Conservation (phyloP, 2,888 invertebrate species). For the Drosophila paranaensis region DNA sequence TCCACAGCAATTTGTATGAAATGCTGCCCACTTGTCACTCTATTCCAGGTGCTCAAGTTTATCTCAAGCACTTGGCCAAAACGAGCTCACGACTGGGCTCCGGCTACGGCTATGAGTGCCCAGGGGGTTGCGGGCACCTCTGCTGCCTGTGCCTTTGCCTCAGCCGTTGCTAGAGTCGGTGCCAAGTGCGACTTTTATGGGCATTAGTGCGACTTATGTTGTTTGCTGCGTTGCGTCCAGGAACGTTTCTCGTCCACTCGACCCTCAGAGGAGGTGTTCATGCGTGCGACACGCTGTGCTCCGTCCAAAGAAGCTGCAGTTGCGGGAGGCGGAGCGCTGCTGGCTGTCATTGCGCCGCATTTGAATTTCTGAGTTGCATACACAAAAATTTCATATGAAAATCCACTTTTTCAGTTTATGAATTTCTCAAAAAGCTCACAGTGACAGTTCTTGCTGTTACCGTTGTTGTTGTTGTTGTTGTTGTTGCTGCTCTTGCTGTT, state of each 20-base stretch:
- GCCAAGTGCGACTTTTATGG: slow-evolving; percentile 76
- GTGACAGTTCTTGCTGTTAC: slow-evolving; percentile 62
- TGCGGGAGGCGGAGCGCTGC: slow-evolving; percentile 5
- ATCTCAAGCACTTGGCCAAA: slow-evolving; percentile 75
- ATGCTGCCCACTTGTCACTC: slow-evolving; percentile 79
- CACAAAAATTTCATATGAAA: slow-evolving; percentile 77
- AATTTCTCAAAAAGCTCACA: slow-evolving; percentile 78
- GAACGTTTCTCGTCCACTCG: slow-evolving; percentile 44
- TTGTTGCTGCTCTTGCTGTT: slow-evolving; percentile 8
- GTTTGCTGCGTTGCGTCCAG: slow-evolving; percentile 60
- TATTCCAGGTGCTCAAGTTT: slow-evolving; percentile 78
- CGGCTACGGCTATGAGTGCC: slow-evolving; percentile 18
- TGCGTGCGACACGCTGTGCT: slow-evolving; percentile 77
- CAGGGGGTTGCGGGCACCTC: slow-evolving; percentile 9
- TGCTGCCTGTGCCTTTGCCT: slow-evolving; percentile 6
- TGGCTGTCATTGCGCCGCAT: slow-evolving; percentile 70
- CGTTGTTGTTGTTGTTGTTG: slow-evolving; percentile 3
- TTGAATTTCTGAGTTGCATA: slow-evolving; percentile 75
- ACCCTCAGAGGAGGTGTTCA: slow-evolving; percentile 66
- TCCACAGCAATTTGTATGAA: slow-evolving; percentile 77
- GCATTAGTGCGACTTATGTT: slow-evolving; percentile 79
- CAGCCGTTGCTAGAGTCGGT: slow-evolving; percentile 29
- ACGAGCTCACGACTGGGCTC: slow-evolving; percentile 53
- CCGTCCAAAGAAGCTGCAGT: slow-evolving; percentile 19
- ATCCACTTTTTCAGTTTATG: slow-evolving; percentile 80